Evolutionary conservation across 2,888 invertebrate genomes (phyloP), one percentile per base, ranked within the genome.

Genomic region (Parnassius orleans): DNA sequence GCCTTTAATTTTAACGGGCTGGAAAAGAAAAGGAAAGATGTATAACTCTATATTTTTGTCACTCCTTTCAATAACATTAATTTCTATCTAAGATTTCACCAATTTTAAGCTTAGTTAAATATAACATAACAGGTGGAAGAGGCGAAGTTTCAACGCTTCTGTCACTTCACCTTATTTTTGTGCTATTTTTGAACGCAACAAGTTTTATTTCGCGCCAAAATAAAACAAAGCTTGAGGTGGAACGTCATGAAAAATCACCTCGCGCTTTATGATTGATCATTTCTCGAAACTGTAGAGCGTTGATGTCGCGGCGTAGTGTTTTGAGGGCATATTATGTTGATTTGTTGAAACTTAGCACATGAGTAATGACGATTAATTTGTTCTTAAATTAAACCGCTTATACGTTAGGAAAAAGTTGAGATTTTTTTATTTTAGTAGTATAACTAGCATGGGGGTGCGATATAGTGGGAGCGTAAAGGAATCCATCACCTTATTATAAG

Each of bases 211-310:
- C 79, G 78, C 81, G 78, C 84, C 85, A 86, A 83, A 83, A 81
- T 80, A 87, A 87, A 90, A 90, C 87, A 87, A 87, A 87, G 86
- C 77, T 73, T 72, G 68, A 63, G 72, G 78, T 70, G 72, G 73
- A 76, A 74, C 77, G 74, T 75, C 78, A 76, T 90, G 90, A 90
- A 89, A 90, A 89, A 90, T 90, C 85, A 85, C 87, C 84, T 80
- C 80, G 73, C 83, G 74, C 79, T 77, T 82, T 90, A 87, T 90
- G 90, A 90, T 90, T 88, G 89, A 90, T 90, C 83, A 86, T 89
- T 89, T 87, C 88, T 83, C 72, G 86, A 88, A 90, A 90, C 75
- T 76, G 75, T 72, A 15, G 72, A 75, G 72, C 63, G 71, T 64
- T 65, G 67, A 55, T 65, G 64, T 66, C 57, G 57, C 67, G 68